Percentiles rank a stretch among this genome's conserved stretches.
These are phyloP conservation scores for Anadara kagoshimensis DNA, from an alignment of 1,140 invertebrate genomes.

Conservation along the genomic window DNA sequence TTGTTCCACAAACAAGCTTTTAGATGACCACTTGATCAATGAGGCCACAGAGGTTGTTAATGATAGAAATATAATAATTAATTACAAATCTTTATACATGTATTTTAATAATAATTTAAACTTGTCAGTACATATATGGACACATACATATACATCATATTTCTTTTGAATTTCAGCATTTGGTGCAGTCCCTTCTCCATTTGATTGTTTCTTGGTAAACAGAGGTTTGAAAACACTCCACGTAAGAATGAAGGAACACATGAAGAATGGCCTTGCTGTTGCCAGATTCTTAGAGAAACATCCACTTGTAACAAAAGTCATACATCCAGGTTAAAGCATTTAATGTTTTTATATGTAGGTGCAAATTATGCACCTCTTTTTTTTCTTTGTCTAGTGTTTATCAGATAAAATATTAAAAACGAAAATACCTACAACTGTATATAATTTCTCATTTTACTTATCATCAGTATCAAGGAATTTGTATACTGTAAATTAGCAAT, in stretches of 20 bases:
- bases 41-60: too few species aligned
- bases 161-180: slow-evolving; percentile 43
- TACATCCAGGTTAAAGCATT: slow-evolving; percentile 84
- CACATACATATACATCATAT: background rate
- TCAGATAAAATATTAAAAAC: too few species aligned
- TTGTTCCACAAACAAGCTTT: too few species aligned
- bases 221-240: slow-evolving; percentile 95
- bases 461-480: too few species aligned
- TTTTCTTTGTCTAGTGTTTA: background rate
- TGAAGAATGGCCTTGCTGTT: slow-evolving; percentile 84
- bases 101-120: background rate
- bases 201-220: slow-evolving; percentile 96
- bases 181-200: slow-evolving; percentile 90
- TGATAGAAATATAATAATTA: too few species aligned
- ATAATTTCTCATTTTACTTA: too few species aligned
- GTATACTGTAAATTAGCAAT: too few species aligned
- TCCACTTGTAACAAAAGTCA: slow-evolving; percentile 85
- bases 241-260: slow-evolving; percentile 92
- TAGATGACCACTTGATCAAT: too few species aligned
- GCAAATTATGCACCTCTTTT: too few species aligned
- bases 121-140: background rate
- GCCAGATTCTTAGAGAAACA: slow-evolving; percentile 88
- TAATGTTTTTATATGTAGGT: too few species aligned
- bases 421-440: too few species aligned
- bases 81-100: background rate